Percentiles rank a stretch among this genome's conserved stretches.
Conservation (phyloP, 2,797 vertebrate species). For the Rhodeus uyekii region DNA sequence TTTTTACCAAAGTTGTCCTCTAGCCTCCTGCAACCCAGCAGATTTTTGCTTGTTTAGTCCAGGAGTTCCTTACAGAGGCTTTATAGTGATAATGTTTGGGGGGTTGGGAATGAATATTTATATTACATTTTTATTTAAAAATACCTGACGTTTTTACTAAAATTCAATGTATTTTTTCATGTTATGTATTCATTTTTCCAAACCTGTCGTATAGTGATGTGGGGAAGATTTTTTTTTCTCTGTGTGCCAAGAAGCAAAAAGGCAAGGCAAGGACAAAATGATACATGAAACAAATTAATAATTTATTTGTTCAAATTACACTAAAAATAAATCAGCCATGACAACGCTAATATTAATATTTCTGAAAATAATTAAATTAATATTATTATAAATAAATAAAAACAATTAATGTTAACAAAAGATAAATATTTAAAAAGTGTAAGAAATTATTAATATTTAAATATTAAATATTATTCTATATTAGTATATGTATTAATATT, state of each 20-base stretch:
- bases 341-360: neutral
- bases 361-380: neutral
- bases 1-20: neutral
- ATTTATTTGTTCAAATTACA: neutral
- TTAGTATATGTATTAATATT: no score
- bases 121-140: neutral
- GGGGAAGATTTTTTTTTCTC: neutral
- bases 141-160: neutral
- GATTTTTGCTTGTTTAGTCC: neutral
- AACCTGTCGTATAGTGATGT: no score
- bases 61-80: neutral
- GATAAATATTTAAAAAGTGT: neutral
- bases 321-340: neutral
- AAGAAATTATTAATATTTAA: neutral
- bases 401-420: neutral
- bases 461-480: no score
- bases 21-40: neutral
- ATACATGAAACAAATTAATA: neutral
- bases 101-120: neutral
- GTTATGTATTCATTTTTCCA: no score
- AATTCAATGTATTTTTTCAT: neutral
- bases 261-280: neutral
- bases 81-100: neutral
- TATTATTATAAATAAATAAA: neutral
- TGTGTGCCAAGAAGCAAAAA: neutral